phyloP scores from a whole-genome alignment of 2,113 vertebrate species.

The Melanerpes aurifrons region DNA sequence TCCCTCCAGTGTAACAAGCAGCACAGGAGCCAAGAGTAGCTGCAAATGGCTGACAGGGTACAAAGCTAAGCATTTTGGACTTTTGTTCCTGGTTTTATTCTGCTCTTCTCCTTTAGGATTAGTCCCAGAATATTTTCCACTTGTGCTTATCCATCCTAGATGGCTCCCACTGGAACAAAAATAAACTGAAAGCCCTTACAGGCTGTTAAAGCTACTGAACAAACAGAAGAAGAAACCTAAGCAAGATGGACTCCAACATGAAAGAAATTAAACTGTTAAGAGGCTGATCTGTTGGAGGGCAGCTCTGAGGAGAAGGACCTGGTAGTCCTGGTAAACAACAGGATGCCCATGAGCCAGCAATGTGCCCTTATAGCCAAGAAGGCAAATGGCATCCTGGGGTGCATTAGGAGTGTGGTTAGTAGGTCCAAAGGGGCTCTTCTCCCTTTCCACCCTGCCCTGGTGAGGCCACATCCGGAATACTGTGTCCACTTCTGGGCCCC shows the following conservation, averaged over 20 bases:
- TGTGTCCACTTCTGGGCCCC: no score
- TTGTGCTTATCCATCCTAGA: not conserved
- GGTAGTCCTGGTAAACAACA: no score
- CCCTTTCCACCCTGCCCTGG: no score
- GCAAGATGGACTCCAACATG: not conserved
- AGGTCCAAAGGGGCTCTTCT: no score
- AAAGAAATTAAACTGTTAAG: not conserved
- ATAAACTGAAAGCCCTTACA: not conserved
- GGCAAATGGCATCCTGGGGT: no score
- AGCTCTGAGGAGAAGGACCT: no score
- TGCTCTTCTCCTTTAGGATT: not conserved
- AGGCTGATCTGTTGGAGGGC: no score
- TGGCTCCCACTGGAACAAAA: not conserved
- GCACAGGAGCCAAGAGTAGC: slow-evolving; percentile 1
- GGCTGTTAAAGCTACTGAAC: not conserved
- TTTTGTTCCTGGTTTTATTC: not conserved
- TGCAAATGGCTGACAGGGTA: not conserved
- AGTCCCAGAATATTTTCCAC: not conserved
- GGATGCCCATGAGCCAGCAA: no score
- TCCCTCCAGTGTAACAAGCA: not conserved
- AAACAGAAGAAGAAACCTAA: slow-evolving; percentile 1
- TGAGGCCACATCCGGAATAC: no score
- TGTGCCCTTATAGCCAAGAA: no score
- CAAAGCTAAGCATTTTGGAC: not conserved
- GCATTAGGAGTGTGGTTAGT: no score